Evolutionary conservation across 1,140 invertebrate genomes (phyloP), one percentile per base, ranked within the genome.

Genomic region (Musca vetustissima): DNA sequence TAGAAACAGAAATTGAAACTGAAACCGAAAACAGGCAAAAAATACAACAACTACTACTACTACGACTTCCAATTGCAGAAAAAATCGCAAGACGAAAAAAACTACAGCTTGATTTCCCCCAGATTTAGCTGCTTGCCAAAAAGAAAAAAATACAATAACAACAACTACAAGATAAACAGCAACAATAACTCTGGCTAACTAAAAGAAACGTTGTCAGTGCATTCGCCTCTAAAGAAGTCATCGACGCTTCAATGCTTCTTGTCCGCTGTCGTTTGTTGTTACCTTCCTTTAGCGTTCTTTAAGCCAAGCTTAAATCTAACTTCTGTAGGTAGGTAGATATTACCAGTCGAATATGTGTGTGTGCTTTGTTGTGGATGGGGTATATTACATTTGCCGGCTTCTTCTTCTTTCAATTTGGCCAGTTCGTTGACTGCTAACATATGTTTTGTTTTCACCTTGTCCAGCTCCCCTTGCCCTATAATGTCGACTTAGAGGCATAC

Each of bases 181-280:
- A 49, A 49, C 6, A 55, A 55, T 8, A 52, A 43, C 36, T 43
- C 13, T 43, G 36, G 36, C 36, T n/a, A 36, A 32, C 14, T 36
- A 36, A 61, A 57, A 25, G 22, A 57, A 61, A 61, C 53, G 57
- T 32, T 61, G 28, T 36, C 57, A 61, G 57, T 61, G 57, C 57
- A 61, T 61, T 61, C 32, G 57, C 57, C 57, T 61, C 57, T 61
- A 17, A 61, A 61, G 57, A 61, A 61, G 57, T 61, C 36, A 43
- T 43, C 36, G 36, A 43, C 36, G 36, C 36, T 43, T 43, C 36
- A 43, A 43, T 43, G 36, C 36, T 43, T 43, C n/a, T n/a, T n/a
- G n/a, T n/a, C n/a, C n/a, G 36, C 13, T 11, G 36, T 43, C 13
- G 36, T 43, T 43, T 43, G n/a, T 28, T 28, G 28, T 43, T 43